phyloP scores from a whole-genome alignment of 2,797 vertebrate species.

The Pipistrellus nathusii region DNA sequence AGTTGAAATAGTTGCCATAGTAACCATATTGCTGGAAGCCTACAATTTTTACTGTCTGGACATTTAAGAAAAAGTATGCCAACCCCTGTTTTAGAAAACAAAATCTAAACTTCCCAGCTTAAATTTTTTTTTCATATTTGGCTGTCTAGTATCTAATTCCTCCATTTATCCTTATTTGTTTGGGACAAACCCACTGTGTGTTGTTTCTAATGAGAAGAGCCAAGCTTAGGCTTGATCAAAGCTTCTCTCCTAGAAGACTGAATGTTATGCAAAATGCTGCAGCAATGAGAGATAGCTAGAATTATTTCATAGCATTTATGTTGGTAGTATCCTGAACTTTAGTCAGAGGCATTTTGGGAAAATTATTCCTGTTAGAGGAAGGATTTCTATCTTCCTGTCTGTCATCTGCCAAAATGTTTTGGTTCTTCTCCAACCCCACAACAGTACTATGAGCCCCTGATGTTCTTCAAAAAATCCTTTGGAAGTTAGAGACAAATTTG shows the following conservation, averaged over 20 bases:
- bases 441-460: neutral
- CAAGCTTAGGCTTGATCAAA: neutral
- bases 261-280: neutral
- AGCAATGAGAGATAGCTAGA: neutral
- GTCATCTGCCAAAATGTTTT: neutral
- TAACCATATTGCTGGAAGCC: neutral
- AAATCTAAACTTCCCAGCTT: neutral
- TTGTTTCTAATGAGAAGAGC: slow-evolving; percentile 1
- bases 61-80: slow-evolving; percentile 27
- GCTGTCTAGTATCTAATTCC: neutral
- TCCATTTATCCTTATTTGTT: neutral
- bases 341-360: neutral
- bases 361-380: slow-evolving; percentile 2
- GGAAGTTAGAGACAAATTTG: slow-evolving; percentile 9
- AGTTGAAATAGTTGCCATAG: slow-evolving; percentile 8
- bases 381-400: neutral
- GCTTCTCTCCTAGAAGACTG: neutral
- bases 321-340: neutral
- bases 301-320: neutral
- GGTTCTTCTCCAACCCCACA: neutral
- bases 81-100: slow-evolving; percentile 4
- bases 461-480: neutral
- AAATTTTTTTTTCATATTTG: slow-evolving; percentile 31
- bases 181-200: neutral
- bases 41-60: neutral